These are phyloP conservation scores for Rhopalosiphum padi DNA, from an alignment of 1,140 invertebrate species.

Conservation along the genomic window DNA sequence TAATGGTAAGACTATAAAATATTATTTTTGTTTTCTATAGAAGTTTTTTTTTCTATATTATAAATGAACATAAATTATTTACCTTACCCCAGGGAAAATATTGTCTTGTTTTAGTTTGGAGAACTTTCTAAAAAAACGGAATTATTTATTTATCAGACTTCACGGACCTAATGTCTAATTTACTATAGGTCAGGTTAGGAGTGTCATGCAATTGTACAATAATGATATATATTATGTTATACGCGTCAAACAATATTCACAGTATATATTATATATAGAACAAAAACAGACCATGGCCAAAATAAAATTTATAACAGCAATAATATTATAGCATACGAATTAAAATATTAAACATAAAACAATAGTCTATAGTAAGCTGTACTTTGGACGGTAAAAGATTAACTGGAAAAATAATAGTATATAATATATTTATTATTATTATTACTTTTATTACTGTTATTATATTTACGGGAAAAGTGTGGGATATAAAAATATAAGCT, in stretches of 20 bases:
- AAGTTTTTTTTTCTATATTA: not conserved
- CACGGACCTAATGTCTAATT: not conserved
- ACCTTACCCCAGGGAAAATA: not conserved
- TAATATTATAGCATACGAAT: not conserved
- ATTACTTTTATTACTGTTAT: not conserved
- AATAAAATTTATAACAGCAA: not conserved
- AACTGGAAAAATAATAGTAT: not conserved
- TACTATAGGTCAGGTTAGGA: not conserved
- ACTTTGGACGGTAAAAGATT: not conserved
- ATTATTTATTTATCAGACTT: not conserved
- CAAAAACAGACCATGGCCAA: not conserved
- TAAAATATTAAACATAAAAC: not conserved
- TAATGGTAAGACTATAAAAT: not conserved
- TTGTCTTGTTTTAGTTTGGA: not conserved
- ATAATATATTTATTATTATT: not conserved
- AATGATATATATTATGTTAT: not conserved
- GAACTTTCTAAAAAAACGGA: not conserved
- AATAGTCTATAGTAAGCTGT: not conserved
- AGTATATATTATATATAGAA: not conserved
- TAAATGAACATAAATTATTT: not conserved
- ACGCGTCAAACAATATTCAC: too few species aligned
- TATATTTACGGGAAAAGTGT: not conserved
- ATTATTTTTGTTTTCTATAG: not conserved
- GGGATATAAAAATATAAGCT: not conserved
- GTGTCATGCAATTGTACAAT: not conserved